Evolutionary conservation across 2,113 vertebrate species (phyloP).

Genomic region (Tetraodon nigroviridis): DNA sequence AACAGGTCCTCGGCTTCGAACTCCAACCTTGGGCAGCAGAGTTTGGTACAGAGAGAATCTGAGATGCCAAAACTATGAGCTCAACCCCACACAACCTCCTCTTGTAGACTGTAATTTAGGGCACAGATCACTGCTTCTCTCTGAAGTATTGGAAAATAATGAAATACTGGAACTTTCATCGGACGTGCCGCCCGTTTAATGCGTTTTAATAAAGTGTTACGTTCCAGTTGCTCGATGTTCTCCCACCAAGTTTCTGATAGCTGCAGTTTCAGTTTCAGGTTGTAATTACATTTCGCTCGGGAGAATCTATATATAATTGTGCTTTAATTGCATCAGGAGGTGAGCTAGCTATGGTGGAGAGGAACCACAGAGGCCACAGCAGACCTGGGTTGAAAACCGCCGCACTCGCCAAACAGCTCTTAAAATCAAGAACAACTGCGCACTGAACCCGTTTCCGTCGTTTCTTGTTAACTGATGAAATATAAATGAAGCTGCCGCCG

Average conservation of each 20-base stretch:
- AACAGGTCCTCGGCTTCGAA: conserved; percentile 50
- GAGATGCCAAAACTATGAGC: conserved; percentile 1
- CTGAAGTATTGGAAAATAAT: background rate
- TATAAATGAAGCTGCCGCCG: too few relatives aligned
- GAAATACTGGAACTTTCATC: background rate
- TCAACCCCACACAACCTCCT: too few relatives aligned
- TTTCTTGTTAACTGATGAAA: too few relatives aligned
- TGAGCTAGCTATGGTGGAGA: too few relatives aligned
- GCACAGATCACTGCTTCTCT: too few relatives aligned
- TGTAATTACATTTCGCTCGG: conserved; percentile 3
- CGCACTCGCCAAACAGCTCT: too few relatives aligned
- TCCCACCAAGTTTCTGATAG: background rate
- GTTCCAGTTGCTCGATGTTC: background rate
- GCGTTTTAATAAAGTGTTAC: conserved; percentile 1
- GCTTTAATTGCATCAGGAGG: background rate
- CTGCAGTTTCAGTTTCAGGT: conserved; percentile 9
- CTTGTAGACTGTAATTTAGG: too few relatives aligned
- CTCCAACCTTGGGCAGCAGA: conserved; percentile 41
- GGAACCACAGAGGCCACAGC: too few relatives aligned
- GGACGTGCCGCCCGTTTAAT: conserved; percentile 2
- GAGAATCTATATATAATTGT: background rate
- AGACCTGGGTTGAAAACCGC: too few relatives aligned
- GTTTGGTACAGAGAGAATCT: conserved; percentile 54
- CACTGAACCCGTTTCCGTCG: too few relatives aligned
- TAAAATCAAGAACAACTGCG: too few relatives aligned